phyloP scores from a whole-genome alignment of 2,888 invertebrate species.

The Theretra japonica region DNA sequence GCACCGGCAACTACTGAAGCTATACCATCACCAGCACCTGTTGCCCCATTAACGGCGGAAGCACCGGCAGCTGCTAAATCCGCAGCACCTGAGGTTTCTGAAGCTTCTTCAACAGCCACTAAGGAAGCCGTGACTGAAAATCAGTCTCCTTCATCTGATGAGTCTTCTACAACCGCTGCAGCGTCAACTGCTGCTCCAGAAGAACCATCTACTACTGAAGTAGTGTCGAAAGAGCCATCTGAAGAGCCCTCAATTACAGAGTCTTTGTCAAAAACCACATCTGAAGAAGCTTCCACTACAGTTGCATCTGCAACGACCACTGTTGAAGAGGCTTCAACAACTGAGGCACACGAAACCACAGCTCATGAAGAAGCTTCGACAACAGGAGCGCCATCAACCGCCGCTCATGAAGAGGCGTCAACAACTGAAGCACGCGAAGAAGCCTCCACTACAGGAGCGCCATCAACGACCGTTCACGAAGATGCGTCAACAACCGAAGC shows the following conservation, averaged over 20 bases:
- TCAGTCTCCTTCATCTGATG: background rate
- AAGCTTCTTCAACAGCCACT: slow-evolving; percentile 28
- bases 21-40: slow-evolving; percentile 20
- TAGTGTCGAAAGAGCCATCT: slow-evolving; percentile 27
- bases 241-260: slow-evolving; percentile 31
- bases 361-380: slow-evolving; percentile 26
- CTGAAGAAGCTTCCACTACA: slow-evolving; percentile 27
- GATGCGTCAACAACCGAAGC: slow-evolving; percentile 25
- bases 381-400: slow-evolving; percentile 29
- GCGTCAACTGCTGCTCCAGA: slow-evolving; percentile 24
- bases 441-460: slow-evolving; percentile 33
- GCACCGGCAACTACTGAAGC: background rate
- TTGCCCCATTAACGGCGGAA: slow-evolving; percentile 25
- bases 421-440: slow-evolving; percentile 2
- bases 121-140: slow-evolving; percentile 13
- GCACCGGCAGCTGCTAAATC: background rate
- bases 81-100: slow-evolving; percentile 32
- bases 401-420: slow-evolving; percentile 24
- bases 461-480: slow-evolving; percentile 14
- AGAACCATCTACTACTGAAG: slow-evolving; percentile 23
- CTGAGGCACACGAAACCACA: background rate
- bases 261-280: slow-evolving; percentile 4
- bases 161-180: slow-evolving; percentile 15
- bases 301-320: background rate
- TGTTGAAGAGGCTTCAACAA: slow-evolving; percentile 22